Evolutionary conservation across 2,113 vertebrate genomes (phyloP).

Genomic region (Hassar affinis): DNA sequence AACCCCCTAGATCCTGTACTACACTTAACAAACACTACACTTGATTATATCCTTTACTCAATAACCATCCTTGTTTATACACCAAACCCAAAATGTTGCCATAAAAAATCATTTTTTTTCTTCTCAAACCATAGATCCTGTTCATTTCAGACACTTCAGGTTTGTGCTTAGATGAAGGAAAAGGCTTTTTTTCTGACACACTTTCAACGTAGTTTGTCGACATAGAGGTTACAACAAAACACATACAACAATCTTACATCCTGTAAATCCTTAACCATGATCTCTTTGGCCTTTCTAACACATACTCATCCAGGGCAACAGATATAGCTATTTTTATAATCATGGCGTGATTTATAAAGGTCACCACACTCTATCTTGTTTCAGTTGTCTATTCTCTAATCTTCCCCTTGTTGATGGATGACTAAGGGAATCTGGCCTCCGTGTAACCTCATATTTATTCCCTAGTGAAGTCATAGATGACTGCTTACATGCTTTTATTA

Average conservation of each 20-base stretch:
- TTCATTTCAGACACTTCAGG: background rate
- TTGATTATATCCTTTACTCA: background rate
- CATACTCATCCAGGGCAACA: background rate
- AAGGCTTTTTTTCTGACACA: background rate
- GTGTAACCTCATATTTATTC: background rate
- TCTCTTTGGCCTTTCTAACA: background rate
- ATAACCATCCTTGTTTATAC: background rate
- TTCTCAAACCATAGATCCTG: background rate
- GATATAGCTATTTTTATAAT: slow-evolving; percentile 4
- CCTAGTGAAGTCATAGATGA: background rate
- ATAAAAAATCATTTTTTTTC: background rate
- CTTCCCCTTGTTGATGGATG: slow-evolving; percentile 7
- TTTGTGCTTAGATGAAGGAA: background rate
- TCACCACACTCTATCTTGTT: background rate
- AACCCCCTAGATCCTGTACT: background rate
- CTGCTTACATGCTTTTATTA: background rate
- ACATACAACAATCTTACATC: background rate
- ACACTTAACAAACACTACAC: background rate
- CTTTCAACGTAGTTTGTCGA: background rate
- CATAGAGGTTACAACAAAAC: background rate
- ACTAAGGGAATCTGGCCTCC: background rate
- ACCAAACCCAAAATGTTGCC: background rate
- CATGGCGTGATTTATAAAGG: background rate
- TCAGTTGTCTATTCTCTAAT: slow-evolving; percentile 7
- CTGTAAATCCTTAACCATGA: background rate